Evolutionary conservation across 2,888 invertebrate genomes (phyloP).

Genomic region (Desoria tigrina): DNA sequence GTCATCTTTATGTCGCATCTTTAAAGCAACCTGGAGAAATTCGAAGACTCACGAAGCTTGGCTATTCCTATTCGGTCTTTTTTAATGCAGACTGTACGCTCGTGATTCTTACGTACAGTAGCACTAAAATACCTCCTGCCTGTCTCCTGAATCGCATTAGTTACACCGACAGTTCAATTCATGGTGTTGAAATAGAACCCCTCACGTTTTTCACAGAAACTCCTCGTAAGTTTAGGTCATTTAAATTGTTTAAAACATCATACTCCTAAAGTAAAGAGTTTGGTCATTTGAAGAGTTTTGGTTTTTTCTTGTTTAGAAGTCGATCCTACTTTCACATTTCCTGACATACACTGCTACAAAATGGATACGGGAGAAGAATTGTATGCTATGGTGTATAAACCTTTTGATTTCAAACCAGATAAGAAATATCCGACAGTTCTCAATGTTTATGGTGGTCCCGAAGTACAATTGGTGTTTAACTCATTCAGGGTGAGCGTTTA

Average conservation of each 20-base stretch:
- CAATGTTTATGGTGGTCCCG: constrained; percentile 97
- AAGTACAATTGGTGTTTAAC: constrained; percentile 95
- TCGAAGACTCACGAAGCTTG: constrained; percentile 53
- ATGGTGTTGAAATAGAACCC: constrained; percentile 68
- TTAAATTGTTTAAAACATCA: constrained; percentile 6
- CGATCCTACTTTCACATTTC: constrained; percentile 62
- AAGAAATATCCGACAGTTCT: constrained; percentile 86
- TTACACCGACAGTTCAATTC: constrained; percentile 69
- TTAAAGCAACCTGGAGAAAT: constrained; percentile 71
- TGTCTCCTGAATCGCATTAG: constrained; percentile 65
- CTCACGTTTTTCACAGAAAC: constrained; percentile 73
- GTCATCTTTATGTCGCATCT: constrained; percentile 85
- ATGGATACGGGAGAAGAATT: constrained; percentile 65
- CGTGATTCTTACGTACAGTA: constrained; percentile 64
- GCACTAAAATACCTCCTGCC: constrained; percentile 46
- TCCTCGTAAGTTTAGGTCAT: constrained; percentile 57
- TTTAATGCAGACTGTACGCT: constrained; percentile 71
- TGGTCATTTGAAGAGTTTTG: not conserved
- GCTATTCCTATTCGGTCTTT: constrained; percentile 78
- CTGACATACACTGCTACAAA: constrained; percentile 62
- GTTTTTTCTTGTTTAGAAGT: constrained; percentile 26
- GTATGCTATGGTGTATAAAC: constrained; percentile 88
- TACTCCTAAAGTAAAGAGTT: too few species aligned
- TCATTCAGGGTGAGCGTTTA: constrained; percentile 78
- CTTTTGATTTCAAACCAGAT: constrained; percentile 65